Evolutionary conservation across 2,113 vertebrate species (phyloP).

Genomic region (Stigmatopora argus): DNA sequence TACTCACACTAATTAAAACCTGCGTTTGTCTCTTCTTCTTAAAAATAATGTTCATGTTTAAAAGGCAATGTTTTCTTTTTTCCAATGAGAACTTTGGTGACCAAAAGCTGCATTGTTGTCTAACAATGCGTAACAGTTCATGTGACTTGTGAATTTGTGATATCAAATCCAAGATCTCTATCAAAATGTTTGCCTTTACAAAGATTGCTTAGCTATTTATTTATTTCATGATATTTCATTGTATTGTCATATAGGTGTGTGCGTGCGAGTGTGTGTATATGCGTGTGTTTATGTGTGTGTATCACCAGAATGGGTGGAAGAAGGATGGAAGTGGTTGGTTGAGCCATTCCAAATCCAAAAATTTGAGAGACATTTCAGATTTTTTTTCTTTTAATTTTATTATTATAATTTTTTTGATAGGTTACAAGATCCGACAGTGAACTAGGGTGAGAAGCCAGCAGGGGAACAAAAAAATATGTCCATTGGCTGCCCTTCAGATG

Average conservation of each 20-base stretch:
- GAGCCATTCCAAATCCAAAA: slow-evolving; percentile 23
- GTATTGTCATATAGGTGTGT: too few species aligned
- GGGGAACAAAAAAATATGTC: slow-evolving; percentile 43
- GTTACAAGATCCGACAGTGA: slow-evolving; percentile 28
- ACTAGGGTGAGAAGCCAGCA: not conserved
- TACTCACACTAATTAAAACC: slow-evolving; percentile 41
- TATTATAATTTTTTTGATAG: slow-evolving; percentile 30
- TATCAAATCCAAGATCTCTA: too few species aligned
- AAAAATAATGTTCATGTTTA: slow-evolving; percentile 20
- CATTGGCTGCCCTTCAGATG: slow-evolving; percentile 36
- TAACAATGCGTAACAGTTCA: not conserved
- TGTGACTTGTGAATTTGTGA: not conserved
- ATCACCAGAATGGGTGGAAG: too few species aligned
- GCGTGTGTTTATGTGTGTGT: too few species aligned
- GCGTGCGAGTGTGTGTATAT: too few species aligned
- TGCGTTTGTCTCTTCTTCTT: slow-evolving; percentile 15
- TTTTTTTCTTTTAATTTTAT: not conserved
- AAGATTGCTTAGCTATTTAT: too few species aligned
- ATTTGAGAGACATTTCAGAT: slow-evolving; percentile 13
- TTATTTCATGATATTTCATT: too few species aligned
- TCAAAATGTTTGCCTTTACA: too few species aligned
- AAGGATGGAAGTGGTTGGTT: slow-evolving; percentile 3
- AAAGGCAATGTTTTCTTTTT: not conserved
- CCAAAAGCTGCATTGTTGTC: not conserved
- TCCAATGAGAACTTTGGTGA: not conserved